A percentile compares a stretch with the other conserved stretches of the same genome.
phyloP scores from a whole-genome alignment of 2,888 invertebrate genomes.

The Hirtodrosophila duncani region DNA sequence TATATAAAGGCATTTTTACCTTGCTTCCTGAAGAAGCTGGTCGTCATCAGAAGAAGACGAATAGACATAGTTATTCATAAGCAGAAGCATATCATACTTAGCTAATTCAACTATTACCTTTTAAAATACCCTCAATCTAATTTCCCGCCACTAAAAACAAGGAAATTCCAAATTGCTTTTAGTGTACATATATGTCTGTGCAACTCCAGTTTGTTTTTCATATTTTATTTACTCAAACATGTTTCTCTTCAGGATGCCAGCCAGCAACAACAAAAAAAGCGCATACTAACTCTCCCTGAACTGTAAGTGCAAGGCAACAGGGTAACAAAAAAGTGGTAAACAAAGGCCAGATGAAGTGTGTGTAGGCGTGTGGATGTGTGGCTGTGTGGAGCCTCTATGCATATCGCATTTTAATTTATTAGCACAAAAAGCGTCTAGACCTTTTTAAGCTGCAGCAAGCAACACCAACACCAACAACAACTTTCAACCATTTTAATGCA shows the following conservation, averaged over 20 bases:
- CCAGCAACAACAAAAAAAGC: constrained; percentile 3
- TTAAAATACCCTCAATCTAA: no score
- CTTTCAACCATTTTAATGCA: constrained; percentile 58
- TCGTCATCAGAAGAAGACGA: no score
- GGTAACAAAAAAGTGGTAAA: constrained; percentile 50
- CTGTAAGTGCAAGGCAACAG: constrained; percentile 27
- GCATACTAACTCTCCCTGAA: constrained; percentile 19
- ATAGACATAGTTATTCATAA: no score
- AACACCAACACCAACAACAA: constrained; percentile 19
- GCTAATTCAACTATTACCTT: no score
- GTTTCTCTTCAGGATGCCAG: constrained; percentile 20
- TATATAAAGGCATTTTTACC: no score
- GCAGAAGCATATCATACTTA: no score
- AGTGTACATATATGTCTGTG: constrained; percentile 8
- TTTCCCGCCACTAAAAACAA: no score
- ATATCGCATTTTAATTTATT: constrained; percentile 73
- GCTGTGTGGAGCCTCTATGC: constrained; percentile 48
- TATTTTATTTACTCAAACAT: constrained; percentile 64
- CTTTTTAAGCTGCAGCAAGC: constrained; percentile 61
- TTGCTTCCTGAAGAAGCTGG: no score
- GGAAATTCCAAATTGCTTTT: no score
- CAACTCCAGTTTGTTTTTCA: constrained; percentile 57
- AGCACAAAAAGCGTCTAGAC: constrained; percentile 71
- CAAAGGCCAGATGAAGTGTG: constrained; percentile 51
- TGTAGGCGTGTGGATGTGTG: constrained; percentile 16